Conservation (phyloP, 2,113 vertebrate species). For the Hucho hucho region DNA sequence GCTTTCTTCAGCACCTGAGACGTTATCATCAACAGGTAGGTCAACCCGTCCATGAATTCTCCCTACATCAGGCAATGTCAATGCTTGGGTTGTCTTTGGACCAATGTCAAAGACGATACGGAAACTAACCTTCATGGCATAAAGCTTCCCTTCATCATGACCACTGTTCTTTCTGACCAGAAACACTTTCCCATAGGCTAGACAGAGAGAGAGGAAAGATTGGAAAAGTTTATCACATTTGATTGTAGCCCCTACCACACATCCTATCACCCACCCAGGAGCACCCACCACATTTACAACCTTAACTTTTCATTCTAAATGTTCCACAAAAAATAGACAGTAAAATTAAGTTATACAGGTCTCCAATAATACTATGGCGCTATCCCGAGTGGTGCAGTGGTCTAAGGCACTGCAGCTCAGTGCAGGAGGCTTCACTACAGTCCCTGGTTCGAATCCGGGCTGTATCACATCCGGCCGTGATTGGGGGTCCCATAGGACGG, state of each 20-base stretch:
- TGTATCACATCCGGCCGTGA: no score
- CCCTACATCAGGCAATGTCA: background rate
- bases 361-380: background rate
- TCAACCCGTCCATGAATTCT: background rate
- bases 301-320: background rate
- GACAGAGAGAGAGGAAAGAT: conserved; percentile 31
- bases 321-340: background rate
- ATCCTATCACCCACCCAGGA: no score
- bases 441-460: no score
- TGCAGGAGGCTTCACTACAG: no score
- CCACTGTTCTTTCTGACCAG: conserved; percentile 87
- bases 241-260: no score
- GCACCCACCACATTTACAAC: no score
- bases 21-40: background rate
- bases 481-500: no score
- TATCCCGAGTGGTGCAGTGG: background rate
- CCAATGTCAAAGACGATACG: background rate
- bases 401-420: no score
- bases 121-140: conserved; percentile 85
- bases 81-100: background rate
- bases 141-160: conserved; percentile 83
- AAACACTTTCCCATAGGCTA: conserved; percentile 93
- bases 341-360: background rate
- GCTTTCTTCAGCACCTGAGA: conserved; percentile 87
- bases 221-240: no score